These are phyloP conservation scores for Drosophila erecta DNA, from an alignment of 1,140 invertebrate genomes.

Conservation along the genomic window DNA sequence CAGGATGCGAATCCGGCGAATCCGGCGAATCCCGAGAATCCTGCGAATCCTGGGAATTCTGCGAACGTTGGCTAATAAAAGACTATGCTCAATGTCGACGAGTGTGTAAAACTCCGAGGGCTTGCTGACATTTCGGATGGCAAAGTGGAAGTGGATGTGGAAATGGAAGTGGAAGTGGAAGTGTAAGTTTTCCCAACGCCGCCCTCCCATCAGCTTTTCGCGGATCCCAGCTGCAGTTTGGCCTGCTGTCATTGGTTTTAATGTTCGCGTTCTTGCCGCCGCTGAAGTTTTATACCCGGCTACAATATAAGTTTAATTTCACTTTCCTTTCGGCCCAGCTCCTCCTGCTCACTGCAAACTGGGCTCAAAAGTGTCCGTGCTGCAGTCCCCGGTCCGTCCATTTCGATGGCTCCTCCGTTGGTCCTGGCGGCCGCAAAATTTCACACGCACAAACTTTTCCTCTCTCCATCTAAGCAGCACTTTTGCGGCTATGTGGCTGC, in stretches of 20 bases:
- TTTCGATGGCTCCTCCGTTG: conserved; percentile 54
- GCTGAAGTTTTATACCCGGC: conserved; percentile 72
- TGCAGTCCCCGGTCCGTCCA: conserved; percentile 52
- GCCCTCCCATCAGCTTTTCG: conserved; percentile 2
- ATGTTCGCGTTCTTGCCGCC: conserved; percentile 57
- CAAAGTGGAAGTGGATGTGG: conserved; percentile 3
- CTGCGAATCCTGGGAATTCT: conserved; percentile 1
- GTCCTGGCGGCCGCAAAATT: conserved; percentile 70
- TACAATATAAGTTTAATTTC: conserved; percentile 83
- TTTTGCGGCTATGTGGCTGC: conserved; percentile 38
- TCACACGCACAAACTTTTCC: conserved; percentile 77
- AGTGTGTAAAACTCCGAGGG: conserved; percentile 73
- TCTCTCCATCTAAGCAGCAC: conserved; percentile 48
- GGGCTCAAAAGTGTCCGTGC: conserved; percentile 64
- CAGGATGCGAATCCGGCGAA: conserved; percentile 31
- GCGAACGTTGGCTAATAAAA: conserved; percentile 62
- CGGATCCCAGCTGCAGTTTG: conserved; percentile 61
- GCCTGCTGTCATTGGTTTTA: conserved; percentile 72
- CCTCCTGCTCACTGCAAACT: conserved; percentile 23
- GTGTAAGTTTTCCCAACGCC: neutral
- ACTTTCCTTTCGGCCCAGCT: conserved; percentile 41
- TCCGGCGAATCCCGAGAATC: neutral
- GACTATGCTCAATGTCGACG: conserved; percentile 78
- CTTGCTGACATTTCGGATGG: conserved; percentile 67
- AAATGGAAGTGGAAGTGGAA: neutral